Evolutionary conservation across 2,113 vertebrate genomes (phyloP).

Genomic region (Eublepharis macularius): DNA sequence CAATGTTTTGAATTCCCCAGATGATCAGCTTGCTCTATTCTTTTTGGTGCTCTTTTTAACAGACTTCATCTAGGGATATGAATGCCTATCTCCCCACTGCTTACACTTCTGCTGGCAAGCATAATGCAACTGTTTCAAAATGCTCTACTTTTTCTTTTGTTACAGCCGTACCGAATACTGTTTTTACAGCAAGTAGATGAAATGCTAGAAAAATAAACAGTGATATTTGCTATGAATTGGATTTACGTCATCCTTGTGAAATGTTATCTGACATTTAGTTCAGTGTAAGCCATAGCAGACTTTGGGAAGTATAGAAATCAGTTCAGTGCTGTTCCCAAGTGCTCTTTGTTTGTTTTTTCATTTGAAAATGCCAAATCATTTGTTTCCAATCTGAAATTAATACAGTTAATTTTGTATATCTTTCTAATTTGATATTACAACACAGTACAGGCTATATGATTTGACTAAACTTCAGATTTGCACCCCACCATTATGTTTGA

Average conservation of each 20-base stretch:
- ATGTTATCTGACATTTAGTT: not conserved
- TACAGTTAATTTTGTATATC: not conserved
- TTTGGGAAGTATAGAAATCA: slow-evolving; percentile 1
- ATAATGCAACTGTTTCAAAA: slow-evolving; percentile 53
- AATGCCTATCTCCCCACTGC: slow-evolving; percentile 43
- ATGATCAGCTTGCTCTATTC: slow-evolving; percentile 67
- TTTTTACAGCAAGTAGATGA: slow-evolving; percentile 49
- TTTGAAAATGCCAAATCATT: not conserved
- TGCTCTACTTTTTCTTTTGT: slow-evolving; percentile 43
- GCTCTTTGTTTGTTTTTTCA: not conserved
- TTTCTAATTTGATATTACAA: not conserved
- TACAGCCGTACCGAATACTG: slow-evolving; percentile 34
- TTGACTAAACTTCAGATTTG: not conserved
- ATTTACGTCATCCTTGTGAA: slow-evolving; percentile 28
- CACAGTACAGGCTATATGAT: not conserved
- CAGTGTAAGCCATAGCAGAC: not conserved
- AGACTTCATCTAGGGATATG: slow-evolving; percentile 51
- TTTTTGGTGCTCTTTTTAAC: slow-evolving; percentile 65
- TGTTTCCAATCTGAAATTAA: not conserved
- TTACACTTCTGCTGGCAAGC: slow-evolving; percentile 40
- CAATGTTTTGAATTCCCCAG: slow-evolving; percentile 74
- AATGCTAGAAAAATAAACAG: slow-evolving; percentile 60
- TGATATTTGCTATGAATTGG: not conserved
- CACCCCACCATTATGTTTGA: not conserved
- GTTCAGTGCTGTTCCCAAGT: not conserved